Base-by-base conservation (phyloP, 2,797 vertebrate species). In the Diplodus sargus region DNA sequence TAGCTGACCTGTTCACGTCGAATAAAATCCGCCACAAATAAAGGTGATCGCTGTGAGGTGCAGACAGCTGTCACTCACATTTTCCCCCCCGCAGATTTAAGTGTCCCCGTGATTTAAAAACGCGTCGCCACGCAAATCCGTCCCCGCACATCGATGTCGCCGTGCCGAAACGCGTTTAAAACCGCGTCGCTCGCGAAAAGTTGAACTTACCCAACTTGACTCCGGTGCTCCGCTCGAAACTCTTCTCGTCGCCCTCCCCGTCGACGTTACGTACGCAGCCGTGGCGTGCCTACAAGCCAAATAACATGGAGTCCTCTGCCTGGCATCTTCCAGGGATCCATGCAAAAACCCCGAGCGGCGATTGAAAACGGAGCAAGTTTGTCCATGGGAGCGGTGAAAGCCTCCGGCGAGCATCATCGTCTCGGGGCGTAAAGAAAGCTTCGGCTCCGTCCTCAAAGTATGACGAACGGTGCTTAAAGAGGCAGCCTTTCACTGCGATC, bases 201-300 rank as follows among this genome's bases (percentile, higher is more conserved):
- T 89, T 86, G 4, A 79, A 82, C 84, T 89, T 74, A 28, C 52
- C 66, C 23, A 89, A 89, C 71, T 90, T 77, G 67, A 17, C 57
- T 54, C 59, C 11, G 67, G 45, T 63, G 78, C 61, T 85, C 65
- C 70, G 60, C 68, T 82, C 74, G 9, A 73, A 86, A 89, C 85
- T 86, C 86, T 87, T 78, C 76, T 70, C 77, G 74, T 85, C 87
- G 73, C 88, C 92, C 90, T 91, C 90, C 92, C 90, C 82, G 87
- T 76, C 86, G 93, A 95, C 94, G 95, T 95, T 94, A 96, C 95
- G 94, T 81, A 92, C 93, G 93, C 91, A 81, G 93, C 95, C 92
- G 94, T 93, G 93, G 94, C 94, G 92, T 89, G 93, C 91, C 93
- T 87, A 86, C 87, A 75, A 93, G 93, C 92, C 89, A 83, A 90